A percentile compares a stretch with the other conserved stretches of the same genome.
These are phyloP conservation scores for Neodiprion virginianus DNA, from an alignment of 1,140 invertebrate genomes.

Conservation along the genomic window DNA sequence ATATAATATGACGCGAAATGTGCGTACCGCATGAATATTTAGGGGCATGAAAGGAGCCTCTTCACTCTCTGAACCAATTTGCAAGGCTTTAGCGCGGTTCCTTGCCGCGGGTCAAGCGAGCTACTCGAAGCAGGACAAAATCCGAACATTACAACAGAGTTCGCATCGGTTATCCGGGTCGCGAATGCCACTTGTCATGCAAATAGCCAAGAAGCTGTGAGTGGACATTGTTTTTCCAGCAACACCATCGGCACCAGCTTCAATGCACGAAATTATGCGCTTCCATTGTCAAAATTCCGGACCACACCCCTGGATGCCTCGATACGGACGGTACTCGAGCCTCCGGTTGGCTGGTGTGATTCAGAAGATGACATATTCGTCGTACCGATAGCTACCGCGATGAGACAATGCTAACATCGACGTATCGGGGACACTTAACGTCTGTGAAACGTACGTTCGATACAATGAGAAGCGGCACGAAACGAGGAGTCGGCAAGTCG, in stretches of 20 bases:
- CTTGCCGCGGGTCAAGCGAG: too few relatives aligned
- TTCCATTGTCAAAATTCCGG: not conserved
- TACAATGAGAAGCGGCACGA: constrained; percentile 16
- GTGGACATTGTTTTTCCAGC: not conserved
- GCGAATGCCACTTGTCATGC: constrained; percentile 2
- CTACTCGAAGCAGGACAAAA: too few relatives aligned
- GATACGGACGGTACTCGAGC: too few relatives aligned
- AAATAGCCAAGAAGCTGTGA: not conserved
- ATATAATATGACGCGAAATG: too few relatives aligned
- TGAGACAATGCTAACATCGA: not conserved
- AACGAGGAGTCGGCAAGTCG: constrained; percentile 18
- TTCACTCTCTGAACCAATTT: not conserved
- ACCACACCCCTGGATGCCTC: not conserved
- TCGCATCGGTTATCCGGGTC: not conserved
- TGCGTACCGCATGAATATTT: too few relatives aligned
- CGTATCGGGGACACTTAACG: not conserved
- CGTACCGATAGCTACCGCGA: not conserved
- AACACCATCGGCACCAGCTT: too few relatives aligned
- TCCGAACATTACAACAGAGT: too few relatives aligned
- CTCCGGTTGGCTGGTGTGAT: not conserved
- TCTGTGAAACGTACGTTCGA: not conserved
- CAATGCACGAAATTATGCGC: not conserved
- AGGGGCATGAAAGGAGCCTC: too few relatives aligned
- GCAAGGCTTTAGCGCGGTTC: too few relatives aligned
- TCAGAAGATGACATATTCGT: not conserved